Conservation (phyloP, 2,113 vertebrate species). For the Nanorana parkeri region DNA sequence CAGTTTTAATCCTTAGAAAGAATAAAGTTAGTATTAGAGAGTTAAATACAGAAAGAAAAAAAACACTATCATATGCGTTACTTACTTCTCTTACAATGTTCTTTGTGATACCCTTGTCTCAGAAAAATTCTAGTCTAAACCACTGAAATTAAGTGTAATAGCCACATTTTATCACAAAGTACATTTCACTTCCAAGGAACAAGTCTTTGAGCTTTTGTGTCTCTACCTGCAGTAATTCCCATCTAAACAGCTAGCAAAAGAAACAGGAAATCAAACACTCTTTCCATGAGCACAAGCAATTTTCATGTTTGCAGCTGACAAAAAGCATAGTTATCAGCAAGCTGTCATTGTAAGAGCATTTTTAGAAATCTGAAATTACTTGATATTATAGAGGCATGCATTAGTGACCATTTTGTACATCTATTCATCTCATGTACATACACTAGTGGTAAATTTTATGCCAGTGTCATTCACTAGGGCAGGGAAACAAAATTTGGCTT, state of each 20-base stretch:
- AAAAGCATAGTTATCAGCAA: neutral
- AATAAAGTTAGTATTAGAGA: too few relatives aligned
- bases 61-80: neutral
- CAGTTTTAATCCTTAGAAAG: too few relatives aligned
- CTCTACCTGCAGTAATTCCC: slow-evolving; percentile 6
- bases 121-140: neutral
- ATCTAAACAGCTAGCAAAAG: neutral
- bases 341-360: neutral
- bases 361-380: neutral
- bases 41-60: too few relatives aligned
- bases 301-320: slow-evolving; percentile 32
- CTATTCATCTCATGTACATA: neutral
- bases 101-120: neutral
- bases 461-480: neutral
- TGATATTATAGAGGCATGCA: slow-evolving; percentile 1
- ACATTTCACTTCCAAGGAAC: slow-evolving; percentile 6
- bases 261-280: neutral
- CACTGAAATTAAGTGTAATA: slow-evolving; percentile 10
- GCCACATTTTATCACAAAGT: slow-evolving; percentile 1
- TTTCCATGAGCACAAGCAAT: slow-evolving; percentile 5
- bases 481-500: too few relatives aligned
- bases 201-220: neutral
- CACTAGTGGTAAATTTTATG: neutral
- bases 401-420: neutral
- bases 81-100: neutral